A percentile compares a stretch with the other conserved stretches of the same genome.
phyloP scores from a whole-genome alignment of 2,888 invertebrate genomes.

The Anthrax anthrax region DNA sequence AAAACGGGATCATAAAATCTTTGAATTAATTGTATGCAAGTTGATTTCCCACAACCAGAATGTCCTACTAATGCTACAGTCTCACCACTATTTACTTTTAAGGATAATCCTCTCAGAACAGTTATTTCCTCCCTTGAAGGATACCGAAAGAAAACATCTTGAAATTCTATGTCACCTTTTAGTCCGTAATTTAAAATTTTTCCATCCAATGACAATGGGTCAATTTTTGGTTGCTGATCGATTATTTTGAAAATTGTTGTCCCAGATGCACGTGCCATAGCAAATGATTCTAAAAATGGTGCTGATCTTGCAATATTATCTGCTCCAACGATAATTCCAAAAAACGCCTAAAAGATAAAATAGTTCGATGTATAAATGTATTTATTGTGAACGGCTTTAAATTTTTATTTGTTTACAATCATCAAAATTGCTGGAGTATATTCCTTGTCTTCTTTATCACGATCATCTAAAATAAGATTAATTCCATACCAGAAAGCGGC shows the following conservation, averaged over 20 bases:
- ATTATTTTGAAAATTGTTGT: slow-evolving; percentile 60
- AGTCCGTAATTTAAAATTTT: slow-evolving; percentile 39
- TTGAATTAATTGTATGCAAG: slow-evolving; percentile 61
- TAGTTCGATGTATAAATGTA: no score
- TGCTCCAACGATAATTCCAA: slow-evolving; percentile 64
- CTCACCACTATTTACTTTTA: slow-evolving; percentile 49
- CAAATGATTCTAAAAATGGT: slow-evolving; percentile 61
- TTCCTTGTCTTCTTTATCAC: slow-evolving; percentile 40
- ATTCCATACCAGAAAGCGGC: slow-evolving; percentile 74
- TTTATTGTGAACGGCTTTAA: no score
- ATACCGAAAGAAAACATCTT: slow-evolving; percentile 59
- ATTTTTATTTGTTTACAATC: slow-evolving; percentile 44
- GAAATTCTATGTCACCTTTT: slow-evolving; percentile 53
- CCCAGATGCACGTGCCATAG: slow-evolving; percentile 58
- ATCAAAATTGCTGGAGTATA: slow-evolving; percentile 59
- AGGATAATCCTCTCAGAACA: slow-evolving; percentile 52
- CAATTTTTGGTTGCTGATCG: slow-evolving; percentile 56
- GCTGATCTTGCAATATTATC: slow-evolving; percentile 63
- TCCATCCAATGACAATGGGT: slow-evolving; percentile 54
- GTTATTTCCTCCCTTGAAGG: slow-evolving; percentile 59
- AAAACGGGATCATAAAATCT: slow-evolving; percentile 55
- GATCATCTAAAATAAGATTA: slow-evolving; percentile 51
- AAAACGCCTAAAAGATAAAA: slow-evolving; percentile 42
- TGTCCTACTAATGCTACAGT: slow-evolving; percentile 59
- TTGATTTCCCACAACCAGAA: slow-evolving; percentile 73